Evolutionary conservation across 2,797 vertebrate species (phyloP), one percentile per base, ranked within the genome.

Genomic region (Peromyscus aztecus): DNA sequence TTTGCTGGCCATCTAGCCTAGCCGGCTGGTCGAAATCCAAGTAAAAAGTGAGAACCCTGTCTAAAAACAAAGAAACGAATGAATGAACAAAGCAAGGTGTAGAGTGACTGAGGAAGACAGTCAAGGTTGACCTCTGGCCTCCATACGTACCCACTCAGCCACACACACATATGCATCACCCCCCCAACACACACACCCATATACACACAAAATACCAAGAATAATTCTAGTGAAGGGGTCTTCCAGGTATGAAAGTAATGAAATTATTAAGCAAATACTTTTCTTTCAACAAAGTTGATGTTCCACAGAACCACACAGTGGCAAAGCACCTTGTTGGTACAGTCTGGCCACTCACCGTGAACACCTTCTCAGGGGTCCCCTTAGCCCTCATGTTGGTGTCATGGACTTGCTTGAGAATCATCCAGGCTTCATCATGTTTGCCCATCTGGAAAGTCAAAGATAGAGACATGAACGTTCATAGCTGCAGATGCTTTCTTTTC

Each of bases 361-460:
- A 99, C 77, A 99, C 99, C 97, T 99, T 99, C 98, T 99, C 99
- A 0, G 99, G 99, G 95, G 99, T 99, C 0, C 99, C 99, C 87
- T 99, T 99, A 14, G 99, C 99, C 73, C 99, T 98, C 99, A 99
- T 99, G 98, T 99, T 99, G 96, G 99, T 99, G 98, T 99, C 99
- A 4, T 99, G 99, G 94, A 99, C 99, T 81, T 98, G 98, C 93
- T 99, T 99, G 95, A 99, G 99, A 95, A 99, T 99, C 99, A 99
- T 99, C 99, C 99, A 99, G n/a, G 99, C 99, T 98, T 99, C 99
- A 0, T 99, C 99, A 0, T 99, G 99, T 95, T 99, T 99, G 14
- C 99, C 99, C 83, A 98, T 99, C 99, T 99, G 98, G 91, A 94
- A 97, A 76, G 93, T 0, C 94, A 97, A 97, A 83, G 73, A 43